A percentile compares a stretch with the other conserved stretches of the same genome.
phyloP scores from a whole-genome alignment of 2,113 vertebrate species.

The Nestor notabilis region DNA sequence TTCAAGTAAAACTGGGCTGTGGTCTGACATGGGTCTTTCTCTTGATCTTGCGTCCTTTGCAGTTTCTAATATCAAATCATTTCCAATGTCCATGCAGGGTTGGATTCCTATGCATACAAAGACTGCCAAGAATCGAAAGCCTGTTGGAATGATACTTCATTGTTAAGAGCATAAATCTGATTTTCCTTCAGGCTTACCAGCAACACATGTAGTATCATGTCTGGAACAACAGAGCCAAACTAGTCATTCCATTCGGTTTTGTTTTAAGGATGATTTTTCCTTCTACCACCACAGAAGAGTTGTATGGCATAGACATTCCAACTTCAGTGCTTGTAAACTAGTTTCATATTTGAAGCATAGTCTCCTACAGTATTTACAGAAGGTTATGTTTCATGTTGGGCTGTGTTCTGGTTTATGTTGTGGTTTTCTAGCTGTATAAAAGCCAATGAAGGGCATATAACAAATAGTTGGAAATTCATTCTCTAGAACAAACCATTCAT shows the following conservation, averaged over 20 bases:
- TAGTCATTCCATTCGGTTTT: not conserved
- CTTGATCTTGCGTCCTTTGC: not conserved
- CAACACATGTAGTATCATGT: not conserved
- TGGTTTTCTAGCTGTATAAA: not conserved
- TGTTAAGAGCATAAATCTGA: not conserved
- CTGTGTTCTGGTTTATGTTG: not conserved
- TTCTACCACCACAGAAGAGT: not conserved
- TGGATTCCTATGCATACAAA: not conserved
- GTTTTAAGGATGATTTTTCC: not conserved
- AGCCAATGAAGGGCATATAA: not conserved
- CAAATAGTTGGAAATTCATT: not conserved
- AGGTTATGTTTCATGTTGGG: not conserved
- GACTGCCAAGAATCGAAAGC: not conserved
- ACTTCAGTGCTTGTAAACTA: not conserved
- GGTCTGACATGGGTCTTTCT: not conserved
- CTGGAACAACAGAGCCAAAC: not conserved
- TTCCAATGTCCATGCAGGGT: not conserved
- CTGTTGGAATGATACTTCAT: not conserved
- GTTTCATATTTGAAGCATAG: not conserved
- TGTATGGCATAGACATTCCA: not conserved
- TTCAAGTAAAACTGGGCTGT: not conserved
- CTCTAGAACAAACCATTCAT: not conserved
- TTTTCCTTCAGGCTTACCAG: not conserved
- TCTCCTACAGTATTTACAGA: not conserved
- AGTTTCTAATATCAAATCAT: not conserved